Evolutionary conservation across 1,140 invertebrate genomes (phyloP).

Genomic region (Rhagoletis pomonella): DNA sequence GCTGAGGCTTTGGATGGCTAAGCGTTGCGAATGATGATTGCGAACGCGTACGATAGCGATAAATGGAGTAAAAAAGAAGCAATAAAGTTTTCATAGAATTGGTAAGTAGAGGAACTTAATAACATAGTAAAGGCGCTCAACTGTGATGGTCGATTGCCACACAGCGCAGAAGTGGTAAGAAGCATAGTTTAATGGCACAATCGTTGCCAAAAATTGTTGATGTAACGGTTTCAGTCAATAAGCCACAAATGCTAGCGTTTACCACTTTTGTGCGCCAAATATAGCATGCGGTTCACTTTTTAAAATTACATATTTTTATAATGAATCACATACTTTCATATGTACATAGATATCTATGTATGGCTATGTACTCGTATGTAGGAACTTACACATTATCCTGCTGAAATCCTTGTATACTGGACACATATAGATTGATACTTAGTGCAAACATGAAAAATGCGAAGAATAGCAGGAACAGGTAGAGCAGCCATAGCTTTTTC

Average conservation of each 20-base stretch:
- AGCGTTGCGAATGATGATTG: constrained; percentile 55
- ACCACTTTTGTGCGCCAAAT: not conserved
- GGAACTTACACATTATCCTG: constrained; percentile 56
- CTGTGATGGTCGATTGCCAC: constrained; percentile 37
- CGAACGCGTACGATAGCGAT: constrained; percentile 54
- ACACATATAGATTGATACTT: constrained; percentile 72
- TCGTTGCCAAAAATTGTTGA: constrained; percentile 2
- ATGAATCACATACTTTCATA: not conserved
- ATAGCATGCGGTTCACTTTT: not conserved
- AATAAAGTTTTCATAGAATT: constrained; percentile 31
- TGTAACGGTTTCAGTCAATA: constrained; percentile 13
- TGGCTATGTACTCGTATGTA: too few species aligned
- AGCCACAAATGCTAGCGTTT: not conserved
- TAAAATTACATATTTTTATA: not conserved
- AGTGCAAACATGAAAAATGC: constrained; percentile 74
- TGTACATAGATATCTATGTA: too few species aligned
- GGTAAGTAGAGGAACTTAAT: constrained; percentile 6
- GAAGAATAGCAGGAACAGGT: constrained; percentile 71
- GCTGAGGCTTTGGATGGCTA: constrained; percentile 72
- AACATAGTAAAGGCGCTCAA: constrained; percentile 31
- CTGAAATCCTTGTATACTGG: constrained; percentile 65
- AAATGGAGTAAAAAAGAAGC: constrained; percentile 60
- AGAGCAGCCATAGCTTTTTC: constrained; percentile 71
- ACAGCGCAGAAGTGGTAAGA: not conserved
- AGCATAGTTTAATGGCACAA: not conserved